Evolutionary conservation across 2,888 invertebrate species (phyloP).

Genomic region (Scaptomyza tumidula): DNA sequence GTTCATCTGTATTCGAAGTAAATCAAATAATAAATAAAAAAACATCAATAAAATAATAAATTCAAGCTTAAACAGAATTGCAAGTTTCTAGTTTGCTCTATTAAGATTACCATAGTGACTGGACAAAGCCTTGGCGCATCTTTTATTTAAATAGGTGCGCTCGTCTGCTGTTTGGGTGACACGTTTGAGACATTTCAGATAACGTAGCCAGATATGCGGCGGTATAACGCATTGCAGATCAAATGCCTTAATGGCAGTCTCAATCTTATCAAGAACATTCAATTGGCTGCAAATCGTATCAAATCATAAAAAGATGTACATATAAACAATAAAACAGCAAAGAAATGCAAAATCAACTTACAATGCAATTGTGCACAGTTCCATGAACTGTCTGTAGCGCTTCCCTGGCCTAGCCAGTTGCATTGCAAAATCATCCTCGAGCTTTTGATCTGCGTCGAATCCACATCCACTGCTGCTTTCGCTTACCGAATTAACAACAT

Average conservation of each 20-base stretch:
- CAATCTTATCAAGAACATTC: slow-evolving; percentile 43
- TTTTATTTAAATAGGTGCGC: slow-evolving; percentile 13
- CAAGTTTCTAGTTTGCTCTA: too few relatives aligned
- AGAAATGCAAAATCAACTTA: slow-evolving; percentile 6
- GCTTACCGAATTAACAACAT: slow-evolving; percentile 23
- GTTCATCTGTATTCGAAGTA: slow-evolving; percentile 23
- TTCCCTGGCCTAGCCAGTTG: slow-evolving; percentile 28
- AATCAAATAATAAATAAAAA: background rate
- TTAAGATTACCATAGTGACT: slow-evolving; percentile 48
- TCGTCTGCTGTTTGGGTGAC: slow-evolving; percentile 56
- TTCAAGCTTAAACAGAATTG: background rate
- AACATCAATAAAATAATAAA: background rate
- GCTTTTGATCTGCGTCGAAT: slow-evolving; percentile 10
- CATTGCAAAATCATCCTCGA: slow-evolving; percentile 23
- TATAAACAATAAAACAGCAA: background rate
- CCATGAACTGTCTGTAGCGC: slow-evolving; percentile 34
- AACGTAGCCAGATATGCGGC: slow-evolving; percentile 53
- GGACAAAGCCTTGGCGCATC: slow-evolving; percentile 40
- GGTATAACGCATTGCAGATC: slow-evolving; percentile 33
- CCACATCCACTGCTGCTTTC: slow-evolving; percentile 25
- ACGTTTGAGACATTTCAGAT: slow-evolving; percentile 31
- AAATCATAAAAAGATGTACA: background rate
- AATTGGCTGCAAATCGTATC: slow-evolving; percentile 34
- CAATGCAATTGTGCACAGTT: slow-evolving; percentile 50
- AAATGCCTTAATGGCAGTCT: slow-evolving; percentile 30